phyloP scores from a whole-genome alignment of 1,140 invertebrate species.

The Papilio glaucus region DNA sequence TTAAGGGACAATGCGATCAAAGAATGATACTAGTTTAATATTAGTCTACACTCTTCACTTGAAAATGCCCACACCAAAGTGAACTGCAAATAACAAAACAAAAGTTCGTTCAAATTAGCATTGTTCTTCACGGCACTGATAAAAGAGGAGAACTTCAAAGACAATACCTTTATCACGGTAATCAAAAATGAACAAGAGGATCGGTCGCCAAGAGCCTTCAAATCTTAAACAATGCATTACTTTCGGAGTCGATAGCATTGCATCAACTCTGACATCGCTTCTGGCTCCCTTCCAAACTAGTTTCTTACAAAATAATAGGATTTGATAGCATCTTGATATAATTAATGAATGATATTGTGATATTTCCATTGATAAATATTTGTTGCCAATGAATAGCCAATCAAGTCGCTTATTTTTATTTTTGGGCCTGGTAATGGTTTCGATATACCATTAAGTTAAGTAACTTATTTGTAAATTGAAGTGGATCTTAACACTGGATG shows the following conservation, averaged over 20 bases:
- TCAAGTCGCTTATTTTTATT: not conserved
- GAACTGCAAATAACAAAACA: not conserved
- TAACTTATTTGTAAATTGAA: too few relatives aligned
- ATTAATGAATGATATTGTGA: not conserved
- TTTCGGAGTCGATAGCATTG: not conserved
- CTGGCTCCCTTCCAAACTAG: constrained; percentile 15
- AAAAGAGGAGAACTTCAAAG: not conserved
- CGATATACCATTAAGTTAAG: too few relatives aligned
- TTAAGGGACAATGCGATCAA: too few relatives aligned
- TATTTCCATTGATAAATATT: not conserved
- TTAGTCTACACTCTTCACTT: not conserved
- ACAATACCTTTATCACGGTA: constrained; percentile 20
- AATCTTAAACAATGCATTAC: constrained; percentile 31
- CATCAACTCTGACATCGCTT: constrained; percentile 29
- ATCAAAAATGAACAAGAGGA: constrained; percentile 38
- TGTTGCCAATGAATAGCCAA: not conserved
- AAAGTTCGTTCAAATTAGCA: not conserved
- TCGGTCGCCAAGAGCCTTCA: constrained; percentile 5
- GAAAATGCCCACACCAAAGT: not conserved
- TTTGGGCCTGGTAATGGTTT: not conserved
- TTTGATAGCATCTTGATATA: not conserved
- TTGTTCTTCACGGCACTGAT: not conserved
- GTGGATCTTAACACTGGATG: too few relatives aligned
- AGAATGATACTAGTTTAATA: not conserved
- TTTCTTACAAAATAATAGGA: constrained; percentile 10